Conservation (phyloP, 1,140 invertebrate species). For the Xylocopa sonorina region DNA sequence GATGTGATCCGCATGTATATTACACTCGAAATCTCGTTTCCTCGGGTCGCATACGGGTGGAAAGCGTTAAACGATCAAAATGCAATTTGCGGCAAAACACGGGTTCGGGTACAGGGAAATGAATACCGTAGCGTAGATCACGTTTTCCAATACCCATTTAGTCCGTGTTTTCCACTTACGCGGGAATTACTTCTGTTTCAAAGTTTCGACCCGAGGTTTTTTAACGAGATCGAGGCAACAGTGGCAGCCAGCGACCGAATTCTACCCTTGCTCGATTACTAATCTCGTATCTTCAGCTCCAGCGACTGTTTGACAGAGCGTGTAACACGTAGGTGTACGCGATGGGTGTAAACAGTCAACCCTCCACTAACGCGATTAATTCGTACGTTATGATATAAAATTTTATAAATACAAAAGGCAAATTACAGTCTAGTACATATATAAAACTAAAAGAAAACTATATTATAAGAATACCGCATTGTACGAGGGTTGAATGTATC, state of each 20-base stretch:
- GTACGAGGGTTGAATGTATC: no score
- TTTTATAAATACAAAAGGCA: no score
- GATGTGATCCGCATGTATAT: slow-evolving; percentile 34
- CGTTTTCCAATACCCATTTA: slow-evolving; percentile 43
- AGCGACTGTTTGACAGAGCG: no score
- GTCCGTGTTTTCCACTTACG: slow-evolving; percentile 15
- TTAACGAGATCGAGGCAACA: background rate
- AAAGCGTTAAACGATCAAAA: slow-evolving; percentile 42
- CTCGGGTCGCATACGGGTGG: background rate
- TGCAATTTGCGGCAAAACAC: slow-evolving; percentile 41
- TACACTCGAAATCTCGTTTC: slow-evolving; percentile 36
- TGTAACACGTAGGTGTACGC: no score
- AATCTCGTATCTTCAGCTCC: background rate
- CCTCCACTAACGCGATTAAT: no score
- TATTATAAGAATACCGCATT: no score
- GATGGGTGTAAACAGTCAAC: no score
- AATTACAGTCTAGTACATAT: no score
- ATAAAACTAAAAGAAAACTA: no score
- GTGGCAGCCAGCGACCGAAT: background rate
- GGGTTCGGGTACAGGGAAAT: slow-evolving; percentile 20
- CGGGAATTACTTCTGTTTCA: background rate
- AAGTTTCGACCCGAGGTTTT: background rate
- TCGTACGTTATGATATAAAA: no score
- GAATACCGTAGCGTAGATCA: slow-evolving; percentile 19
- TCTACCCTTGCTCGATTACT: background rate